Evolutionary conservation across 2,888 invertebrate genomes (phyloP), one percentile per base, ranked within the genome.

Genomic region (Acrocera orbiculus): DNA sequence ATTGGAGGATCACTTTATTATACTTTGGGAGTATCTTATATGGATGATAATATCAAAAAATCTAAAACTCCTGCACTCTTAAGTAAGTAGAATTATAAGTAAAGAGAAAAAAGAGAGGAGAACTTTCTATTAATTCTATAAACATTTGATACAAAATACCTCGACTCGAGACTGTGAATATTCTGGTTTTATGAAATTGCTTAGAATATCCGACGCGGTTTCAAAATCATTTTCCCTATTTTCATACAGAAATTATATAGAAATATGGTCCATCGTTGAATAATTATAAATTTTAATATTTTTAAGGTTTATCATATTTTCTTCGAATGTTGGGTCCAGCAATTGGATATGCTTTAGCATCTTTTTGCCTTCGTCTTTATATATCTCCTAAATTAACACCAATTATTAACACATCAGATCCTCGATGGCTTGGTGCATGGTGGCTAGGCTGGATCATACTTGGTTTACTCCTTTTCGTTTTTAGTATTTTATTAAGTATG

Each of bases 391-490:
- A 64, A 7, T 49, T 75, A 37, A 71, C 69, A 25, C 75, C 74
- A 4, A 70, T 70, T 2, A 72, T 80, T 38, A 66, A 64, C 13
- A 69, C 65, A 37, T 63, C 64, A 35, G 78, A 80, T 58, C 78
- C 79, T 1, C 64, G 78, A 42, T 82, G 81, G 81, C 57, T 81
- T 27, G 81, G 81, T 2, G 80, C 81, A n/a, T 81, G 80, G 80
- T 82, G 80, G 80, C 49, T 79, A 28, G 79, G 77, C 2, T 78
- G 76, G 73, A 58, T 76, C 15, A 64, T 77, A 11, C 54, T 76
- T 26, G 73, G 69, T 10, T 52, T 64, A 1, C 51, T 72, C 3
- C 58, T 76, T 13, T 61, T 71, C 26, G 40, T 72, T 6, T 67
- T 73, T 8, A 70, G 74, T 0, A 62, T 55, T 2, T 58, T 77